Conservation (phyloP, 2,797 vertebrate genomes). For the Cheirogaleus major region DNA sequence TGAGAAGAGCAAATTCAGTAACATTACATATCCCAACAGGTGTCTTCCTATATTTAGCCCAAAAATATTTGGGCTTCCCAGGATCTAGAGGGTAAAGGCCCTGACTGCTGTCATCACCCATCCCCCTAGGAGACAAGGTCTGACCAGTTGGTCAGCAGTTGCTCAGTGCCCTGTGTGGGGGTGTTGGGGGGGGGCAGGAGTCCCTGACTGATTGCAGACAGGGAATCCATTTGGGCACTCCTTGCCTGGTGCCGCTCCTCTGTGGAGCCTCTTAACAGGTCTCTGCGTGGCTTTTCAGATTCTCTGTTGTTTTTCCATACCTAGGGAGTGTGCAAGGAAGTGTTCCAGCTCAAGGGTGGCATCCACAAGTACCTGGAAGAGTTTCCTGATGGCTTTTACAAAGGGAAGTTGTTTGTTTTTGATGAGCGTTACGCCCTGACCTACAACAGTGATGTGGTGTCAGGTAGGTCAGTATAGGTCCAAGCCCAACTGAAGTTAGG, state of each 20-base stretch:
- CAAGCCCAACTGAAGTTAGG: neutral
- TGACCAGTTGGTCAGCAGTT: slow-evolving; percentile 54
- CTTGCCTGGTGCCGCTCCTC: neutral
- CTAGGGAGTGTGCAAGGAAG: slow-evolving; percentile 95
- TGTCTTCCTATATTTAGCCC: slow-evolving; percentile 76
- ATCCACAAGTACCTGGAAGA: slow-evolving; percentile 97
- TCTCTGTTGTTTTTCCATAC: slow-evolving; percentile 70
- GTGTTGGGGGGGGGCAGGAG: neutral
- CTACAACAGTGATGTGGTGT: slow-evolving; percentile 92
- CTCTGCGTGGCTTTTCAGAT: slow-evolving; percentile 57
- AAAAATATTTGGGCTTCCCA: slow-evolving; percentile 66
- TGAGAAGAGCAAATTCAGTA: slow-evolving; percentile 58
- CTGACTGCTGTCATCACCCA: slow-evolving; percentile 29
- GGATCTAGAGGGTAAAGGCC: slow-evolving; percentile 31
- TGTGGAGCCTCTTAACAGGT: neutral
- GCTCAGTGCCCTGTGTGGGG: neutral
- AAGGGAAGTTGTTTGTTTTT: slow-evolving; percentile 98
- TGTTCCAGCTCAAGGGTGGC: slow-evolving; percentile 97
- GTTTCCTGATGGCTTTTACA: slow-evolving; percentile 96
- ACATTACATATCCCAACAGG: slow-evolving; percentile 60
- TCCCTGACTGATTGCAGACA: neutral
- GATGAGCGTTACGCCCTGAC: slow-evolving; percentile 95
- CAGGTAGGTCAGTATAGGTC: slow-evolving; percentile 88
- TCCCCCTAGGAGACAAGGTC: neutral
- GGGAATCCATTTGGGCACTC: neutral